Conservation (phyloP, 2,113 vertebrate genomes). For the Leucosticte australis region DNA sequence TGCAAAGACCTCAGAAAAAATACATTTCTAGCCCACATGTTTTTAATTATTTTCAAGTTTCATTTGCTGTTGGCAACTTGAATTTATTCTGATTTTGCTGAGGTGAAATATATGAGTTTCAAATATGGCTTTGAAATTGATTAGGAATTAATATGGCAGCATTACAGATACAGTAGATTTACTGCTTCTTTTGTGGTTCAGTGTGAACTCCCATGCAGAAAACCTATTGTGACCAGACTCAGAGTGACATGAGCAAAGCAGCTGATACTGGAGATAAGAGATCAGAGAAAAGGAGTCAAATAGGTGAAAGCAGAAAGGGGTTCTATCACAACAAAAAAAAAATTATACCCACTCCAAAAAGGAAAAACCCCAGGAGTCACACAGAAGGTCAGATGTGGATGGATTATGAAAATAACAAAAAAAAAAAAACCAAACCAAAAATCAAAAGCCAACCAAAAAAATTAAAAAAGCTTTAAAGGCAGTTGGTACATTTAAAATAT, state of each 20-base stretch:
- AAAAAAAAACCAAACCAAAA: too few relatives aligned
- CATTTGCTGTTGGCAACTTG: conserved; percentile 56
- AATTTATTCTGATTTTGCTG: conserved; percentile 36
- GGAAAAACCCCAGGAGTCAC: not conserved
- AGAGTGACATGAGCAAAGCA: not conserved
- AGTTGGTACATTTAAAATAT: not conserved
- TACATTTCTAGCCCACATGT: not conserved
- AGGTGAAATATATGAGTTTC: conserved; percentile 46
- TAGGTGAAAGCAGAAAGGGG: not conserved
- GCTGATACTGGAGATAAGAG: not conserved
- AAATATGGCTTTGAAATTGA: conserved; percentile 44
- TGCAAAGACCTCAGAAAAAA: conserved; percentile 43
- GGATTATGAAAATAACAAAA: not conserved
- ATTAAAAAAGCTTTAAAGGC: not conserved
- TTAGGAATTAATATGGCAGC: conserved; percentile 54
- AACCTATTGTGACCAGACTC: not conserved
- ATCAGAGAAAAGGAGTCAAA: not conserved
- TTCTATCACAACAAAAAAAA: not conserved
- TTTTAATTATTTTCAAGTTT: conserved; percentile 61
- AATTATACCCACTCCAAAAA: not conserved
- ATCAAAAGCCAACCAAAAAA: not conserved
- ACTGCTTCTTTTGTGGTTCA: not conserved
- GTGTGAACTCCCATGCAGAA: not conserved
- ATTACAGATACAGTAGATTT: conserved; percentile 34
- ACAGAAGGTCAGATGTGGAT: not conserved